Conservation (phyloP, 2,113 vertebrate species). For the Xenus cinereus region DNA sequence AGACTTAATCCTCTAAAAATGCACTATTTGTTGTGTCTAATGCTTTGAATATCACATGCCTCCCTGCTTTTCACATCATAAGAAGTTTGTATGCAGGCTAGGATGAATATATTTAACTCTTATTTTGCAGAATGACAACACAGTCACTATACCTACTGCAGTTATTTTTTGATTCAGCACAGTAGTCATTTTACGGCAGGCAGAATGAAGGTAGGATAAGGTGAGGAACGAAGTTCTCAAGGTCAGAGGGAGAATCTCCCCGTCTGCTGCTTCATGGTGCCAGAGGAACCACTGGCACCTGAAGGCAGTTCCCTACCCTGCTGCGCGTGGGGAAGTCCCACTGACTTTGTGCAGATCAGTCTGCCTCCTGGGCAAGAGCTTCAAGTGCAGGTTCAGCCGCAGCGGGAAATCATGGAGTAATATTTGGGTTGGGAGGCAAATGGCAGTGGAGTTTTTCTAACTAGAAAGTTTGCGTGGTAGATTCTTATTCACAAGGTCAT, state of each 20-base stretch:
- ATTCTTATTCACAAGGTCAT: conserved; percentile 9
- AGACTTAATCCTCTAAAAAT: conserved; percentile 37
- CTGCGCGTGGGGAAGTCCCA: background rate
- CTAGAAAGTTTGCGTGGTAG: background rate
- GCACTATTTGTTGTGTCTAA: background rate
- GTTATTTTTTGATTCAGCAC: background rate
- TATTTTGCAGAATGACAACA: background rate
- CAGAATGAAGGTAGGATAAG: background rate
- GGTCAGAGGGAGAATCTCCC: background rate
- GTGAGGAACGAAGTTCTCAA: background rate
- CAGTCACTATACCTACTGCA: background rate
- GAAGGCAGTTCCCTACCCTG: background rate
- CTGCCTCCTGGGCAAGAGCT: background rate
- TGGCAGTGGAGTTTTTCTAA: background rate
- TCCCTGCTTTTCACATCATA: background rate
- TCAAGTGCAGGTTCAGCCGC: background rate
- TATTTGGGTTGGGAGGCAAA: background rate
- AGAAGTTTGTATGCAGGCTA: background rate
- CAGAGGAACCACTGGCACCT: background rate
- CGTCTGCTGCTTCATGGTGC: background rate
- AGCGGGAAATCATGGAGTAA: background rate
- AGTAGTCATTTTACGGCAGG: background rate
- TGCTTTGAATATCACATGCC: background rate
- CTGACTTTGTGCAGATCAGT: background rate
- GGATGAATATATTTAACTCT: background rate